Evolutionary conservation across 2,888 invertebrate species (phyloP), one percentile per base, ranked within the genome.

Genomic region (Oxyscelio sp.): DNA sequence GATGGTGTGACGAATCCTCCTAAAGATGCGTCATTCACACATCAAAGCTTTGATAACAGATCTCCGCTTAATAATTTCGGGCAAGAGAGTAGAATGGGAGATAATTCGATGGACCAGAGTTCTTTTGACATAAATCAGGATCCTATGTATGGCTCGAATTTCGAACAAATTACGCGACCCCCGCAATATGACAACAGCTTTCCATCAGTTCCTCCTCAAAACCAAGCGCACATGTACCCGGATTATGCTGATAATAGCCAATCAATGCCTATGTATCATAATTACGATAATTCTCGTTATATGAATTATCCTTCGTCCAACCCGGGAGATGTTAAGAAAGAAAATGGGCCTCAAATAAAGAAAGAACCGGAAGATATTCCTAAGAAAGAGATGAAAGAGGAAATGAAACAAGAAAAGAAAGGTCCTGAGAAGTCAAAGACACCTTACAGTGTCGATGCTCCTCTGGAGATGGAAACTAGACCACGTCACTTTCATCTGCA

Each of bases 401-500:
- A 90, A 82, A 40, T 85, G n/a, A 88, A 90, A 79, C 70, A 54
- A 3, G 90, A 92, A 11, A 92, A 93, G 27, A 92, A 92, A 21
- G 85, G 86, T 6, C 31, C 87, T 4, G 90, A 90, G n/a, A 91
- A 90, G 40, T 81, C 92, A 0, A 90, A 92, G 75, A 94, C 94
- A 0, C 93, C 93, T 0, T 92, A 83, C 58, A 89, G 86, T 45
- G 93, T 94, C 2, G 94, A 94, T 58, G 85, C 93, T 3, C 92
- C 93, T 3, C 58, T 90, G 17, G 92, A 92, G 11, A 31, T 92
- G 84, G 93, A 92, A 27, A 15, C 88, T n/a, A 95, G 97, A 61
- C 95, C 97, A 0, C 95, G 99, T 48, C 96, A 97, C 87, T 99
- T 99, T 92, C 97, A n/a, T n/a, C n/a, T n/a, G n/a, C n/a, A n/a